These are phyloP conservation scores for Synanthedon vespiformis DNA, from an alignment of 2,888 invertebrate species.

Conservation along the genomic window DNA sequence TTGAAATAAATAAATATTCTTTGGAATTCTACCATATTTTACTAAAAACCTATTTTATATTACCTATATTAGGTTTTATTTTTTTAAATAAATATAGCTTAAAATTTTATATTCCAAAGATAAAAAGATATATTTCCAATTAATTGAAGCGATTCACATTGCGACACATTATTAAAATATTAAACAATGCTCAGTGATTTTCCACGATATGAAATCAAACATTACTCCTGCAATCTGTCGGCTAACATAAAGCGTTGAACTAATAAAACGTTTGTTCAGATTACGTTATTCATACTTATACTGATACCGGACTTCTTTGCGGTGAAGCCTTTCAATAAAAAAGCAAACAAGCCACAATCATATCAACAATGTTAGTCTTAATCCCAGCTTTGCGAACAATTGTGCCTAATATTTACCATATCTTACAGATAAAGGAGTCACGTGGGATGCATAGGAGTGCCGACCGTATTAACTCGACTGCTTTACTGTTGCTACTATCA, in stretches of 20 bases:
- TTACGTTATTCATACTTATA: slow-evolving; percentile 14
- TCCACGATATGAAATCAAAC: too few species aligned
- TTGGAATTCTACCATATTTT: too few species aligned
- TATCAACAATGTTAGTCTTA: slow-evolving; percentile 10
- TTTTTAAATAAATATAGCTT: too few species aligned
- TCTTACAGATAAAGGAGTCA: slow-evolving; percentile 36
- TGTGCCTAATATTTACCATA: slow-evolving; percentile 44
- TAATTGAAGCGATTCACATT: too few species aligned
- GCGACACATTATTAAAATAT: too few species aligned
- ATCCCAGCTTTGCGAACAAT: slow-evolving; percentile 27
- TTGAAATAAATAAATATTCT: too few species aligned
- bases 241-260: neutral
- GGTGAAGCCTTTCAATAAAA: slow-evolving; percentile 38
- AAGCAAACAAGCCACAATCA: slow-evolving; percentile 39
- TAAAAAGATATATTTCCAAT: too few species aligned
- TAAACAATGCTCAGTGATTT: too few species aligned
- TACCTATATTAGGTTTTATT: too few species aligned
- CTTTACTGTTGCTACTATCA: slow-evolving; percentile 41
- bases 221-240: too few species aligned
- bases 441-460: slow-evolving; percentile 29
- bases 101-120: too few species aligned
- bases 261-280: slow-evolving; percentile 3
- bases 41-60: too few species aligned
- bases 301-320: slow-evolving; percentile 18
- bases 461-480: slow-evolving; percentile 31